Evolutionary conservation across 2,888 invertebrate genomes (phyloP), one percentile per base, ranked within the genome.

Genomic region (Hedya salicella): DNA sequence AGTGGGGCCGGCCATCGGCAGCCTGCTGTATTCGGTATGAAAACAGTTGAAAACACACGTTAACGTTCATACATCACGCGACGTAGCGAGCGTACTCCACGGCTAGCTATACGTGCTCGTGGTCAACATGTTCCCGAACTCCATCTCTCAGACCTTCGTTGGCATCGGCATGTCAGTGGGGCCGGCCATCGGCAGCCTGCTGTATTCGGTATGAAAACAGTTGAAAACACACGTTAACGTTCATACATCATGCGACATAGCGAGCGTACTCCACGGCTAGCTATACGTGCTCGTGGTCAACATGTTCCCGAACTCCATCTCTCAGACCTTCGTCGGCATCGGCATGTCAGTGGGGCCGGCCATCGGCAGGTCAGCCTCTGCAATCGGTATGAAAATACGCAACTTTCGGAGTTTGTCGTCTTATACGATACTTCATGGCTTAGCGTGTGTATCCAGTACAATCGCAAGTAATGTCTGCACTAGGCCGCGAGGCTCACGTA

Each of bases 271-370:
- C 95, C 8, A 96, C 96, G 0, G 95, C 96, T 13, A 95, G 95
- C 79, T 96, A n/a, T n/a, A 95, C 77, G 96, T 96, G 48, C 96
- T 95, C 79, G 95, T 96, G 6, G 95, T 96, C 32, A 94, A 95
- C 78, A 93, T 94, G 13, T 96, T 96, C 81, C 96, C 96, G 0
- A 94, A 96, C 75, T 95, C 94, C 77, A 95, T 96, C 44, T 96
- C 62, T 94, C 95, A 97, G 86, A 96, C 96, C 0, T 96, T 96
- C 76, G 95, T 95, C 17, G 96, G 96, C 0, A 87, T 97, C 4
- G 97, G 97, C 42, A 95, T 96, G 95, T 96, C 96, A 71, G 94
- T 95, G 5, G 96, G 97, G 5, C 97, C 97, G 0, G 96, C 96
- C 6, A 92, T 96, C 53, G 97, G 97, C n/a, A n/a, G n/a, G n/a